A percentile compares a stretch with the other conserved stretches of the same genome.
phyloP scores from a whole-genome alignment of 2,113 vertebrate genomes.

The Galbula dea region DNA sequence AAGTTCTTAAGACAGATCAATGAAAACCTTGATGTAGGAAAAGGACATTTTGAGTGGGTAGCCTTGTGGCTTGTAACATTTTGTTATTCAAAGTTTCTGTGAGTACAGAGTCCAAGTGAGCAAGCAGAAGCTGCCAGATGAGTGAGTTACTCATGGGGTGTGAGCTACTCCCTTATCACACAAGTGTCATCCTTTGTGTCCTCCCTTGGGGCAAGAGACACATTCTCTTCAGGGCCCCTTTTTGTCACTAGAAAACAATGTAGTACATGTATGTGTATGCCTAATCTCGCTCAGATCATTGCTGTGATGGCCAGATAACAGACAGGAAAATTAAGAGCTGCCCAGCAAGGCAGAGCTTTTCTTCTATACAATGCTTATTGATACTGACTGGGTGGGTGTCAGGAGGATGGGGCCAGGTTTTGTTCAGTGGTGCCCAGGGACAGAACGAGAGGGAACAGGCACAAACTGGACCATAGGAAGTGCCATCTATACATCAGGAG shows the following conservation, averaged over 20 bases:
- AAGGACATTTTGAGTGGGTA: background rate
- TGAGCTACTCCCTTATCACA: background rate
- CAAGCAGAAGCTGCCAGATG: background rate
- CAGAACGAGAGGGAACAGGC: no score
- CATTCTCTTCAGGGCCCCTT: background rate
- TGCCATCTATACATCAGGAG: no score
- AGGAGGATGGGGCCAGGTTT: no score
- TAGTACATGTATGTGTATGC: background rate
- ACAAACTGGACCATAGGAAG: no score
- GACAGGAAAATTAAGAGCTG: background rate
- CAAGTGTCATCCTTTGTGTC: background rate
- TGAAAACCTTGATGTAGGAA: background rate
- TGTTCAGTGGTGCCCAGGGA: no score
- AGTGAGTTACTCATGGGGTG: background rate
- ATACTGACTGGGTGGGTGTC: no score
- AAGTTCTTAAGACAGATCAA: background rate
- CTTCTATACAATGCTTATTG: no score
- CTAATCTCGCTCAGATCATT: background rate
- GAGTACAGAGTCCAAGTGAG: background rate
- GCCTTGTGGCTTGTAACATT: background rate
- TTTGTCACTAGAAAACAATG: constrained; percentile 9
- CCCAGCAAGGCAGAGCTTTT: background rate
- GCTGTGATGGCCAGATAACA: background rate
- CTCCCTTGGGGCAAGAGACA: background rate
- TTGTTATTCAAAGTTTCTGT: background rate